Evolutionary conservation across 2,113 vertebrate species (phyloP).

Genomic region (Cinclus cinclus): DNA sequence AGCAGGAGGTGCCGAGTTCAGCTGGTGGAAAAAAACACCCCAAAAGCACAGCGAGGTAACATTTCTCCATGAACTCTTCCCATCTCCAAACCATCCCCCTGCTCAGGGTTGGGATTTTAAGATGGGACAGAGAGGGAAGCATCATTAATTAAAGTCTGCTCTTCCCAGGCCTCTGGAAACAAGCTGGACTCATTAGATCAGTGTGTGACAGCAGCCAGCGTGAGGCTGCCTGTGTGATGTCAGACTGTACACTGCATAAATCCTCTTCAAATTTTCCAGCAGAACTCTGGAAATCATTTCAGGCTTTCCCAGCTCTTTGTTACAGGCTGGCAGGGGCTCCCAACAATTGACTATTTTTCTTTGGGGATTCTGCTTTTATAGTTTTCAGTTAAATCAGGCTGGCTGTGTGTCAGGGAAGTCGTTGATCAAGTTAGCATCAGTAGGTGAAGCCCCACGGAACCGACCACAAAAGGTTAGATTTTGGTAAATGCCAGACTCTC

Average conservation of each 20-base stretch:
- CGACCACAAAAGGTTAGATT: background rate
- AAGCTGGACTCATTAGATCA: background rate
- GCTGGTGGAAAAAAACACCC: background rate
- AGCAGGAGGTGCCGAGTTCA: background rate
- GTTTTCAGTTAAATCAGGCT: background rate
- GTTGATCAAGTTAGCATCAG: background rate
- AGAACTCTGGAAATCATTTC: background rate
- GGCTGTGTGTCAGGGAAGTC: background rate
- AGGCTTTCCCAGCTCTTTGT: conserved; percentile 32
- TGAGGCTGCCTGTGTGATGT: background rate
- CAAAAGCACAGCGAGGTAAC: accelerated
- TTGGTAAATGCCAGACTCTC: background rate
- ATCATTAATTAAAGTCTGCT: background rate
- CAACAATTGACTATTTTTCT: background rate
- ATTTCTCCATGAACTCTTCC: background rate
- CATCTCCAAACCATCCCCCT: background rate
- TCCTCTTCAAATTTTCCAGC: background rate
- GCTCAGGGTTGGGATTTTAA: background rate
- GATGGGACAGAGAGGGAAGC: background rate
- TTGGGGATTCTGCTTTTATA: conserved; percentile 11
- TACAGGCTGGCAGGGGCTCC: background rate
- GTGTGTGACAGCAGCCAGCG: background rate
- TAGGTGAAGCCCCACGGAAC: background rate
- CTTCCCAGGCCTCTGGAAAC: background rate
- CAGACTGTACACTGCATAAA: background rate